Base-by-base conservation (phyloP, 2,113 vertebrate genomes). In the Charadrius vociferus region DNA sequence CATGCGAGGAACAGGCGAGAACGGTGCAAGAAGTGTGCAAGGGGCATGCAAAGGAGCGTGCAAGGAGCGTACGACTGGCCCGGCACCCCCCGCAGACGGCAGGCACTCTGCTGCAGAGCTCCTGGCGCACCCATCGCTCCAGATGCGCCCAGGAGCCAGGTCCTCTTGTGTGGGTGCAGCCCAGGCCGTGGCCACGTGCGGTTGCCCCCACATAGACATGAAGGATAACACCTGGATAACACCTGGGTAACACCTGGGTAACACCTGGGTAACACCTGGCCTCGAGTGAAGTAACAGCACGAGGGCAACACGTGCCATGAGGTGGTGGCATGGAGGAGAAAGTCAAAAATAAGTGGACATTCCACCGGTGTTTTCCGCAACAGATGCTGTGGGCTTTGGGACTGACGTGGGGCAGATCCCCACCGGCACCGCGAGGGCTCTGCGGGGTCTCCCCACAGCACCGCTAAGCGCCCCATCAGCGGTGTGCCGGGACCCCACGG, bases 251-350 rank as follows among this genome's bases (percentile, higher is more conserved):
- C 56, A 36, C 15, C 32, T 4, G 1, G 13, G n/a, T 23, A 24
- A 49, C n/a, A 39, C 29, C n/a, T 8, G 2, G 36, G 19, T 20
- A 32, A 52, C 56, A 36, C 15, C 32, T 4, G 1, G 13, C 2
- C 4, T 22, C 23, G 49, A 26, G 22, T 4, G 36, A 39, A 9
- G 14, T 10, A 23, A 8, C 1, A 2, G 32, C 7, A 1, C 1
- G 0, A 58, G 23, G 53, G 59, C 1, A 3, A n/a, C 58, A 16
- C 1, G 0, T n/a, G 49, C 34, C 49, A 3, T 0, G 15, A 49
- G 27, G 85, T 2, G 37, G 34, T 41, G 45, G 45, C 62, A 61
- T 27, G 2, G 45, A 16, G 62, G 34, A 78, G 41, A 27, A 65
- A 61, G 19, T 4, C 1, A 32, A 8, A n/a, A 78, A 18, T 6